These are phyloP conservation scores for Panulirus ornatus DNA, from an alignment of 1,140 invertebrate genomes.

Conservation along the genomic window DNA sequence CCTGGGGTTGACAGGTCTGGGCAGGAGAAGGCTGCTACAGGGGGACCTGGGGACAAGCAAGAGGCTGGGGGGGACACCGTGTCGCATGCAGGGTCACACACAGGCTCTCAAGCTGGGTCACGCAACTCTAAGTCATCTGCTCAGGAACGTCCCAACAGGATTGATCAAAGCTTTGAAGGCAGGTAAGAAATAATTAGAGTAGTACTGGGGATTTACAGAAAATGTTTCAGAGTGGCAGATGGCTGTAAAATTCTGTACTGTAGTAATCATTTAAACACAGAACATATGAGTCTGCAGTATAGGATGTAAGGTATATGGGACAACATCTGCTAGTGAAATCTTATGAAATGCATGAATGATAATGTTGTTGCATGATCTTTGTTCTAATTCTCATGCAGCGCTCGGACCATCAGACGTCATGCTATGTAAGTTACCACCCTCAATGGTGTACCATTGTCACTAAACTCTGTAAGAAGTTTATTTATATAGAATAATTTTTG, in stretches of 20 bases:
- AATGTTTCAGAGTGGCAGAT: background rate
- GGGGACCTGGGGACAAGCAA: conserved; percentile 52
- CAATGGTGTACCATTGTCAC: too few species aligned
- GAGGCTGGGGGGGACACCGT: conserved; percentile 59
- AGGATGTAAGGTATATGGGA: background rate
- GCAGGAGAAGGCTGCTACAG: conserved; percentile 52
- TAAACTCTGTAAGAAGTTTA: too few species aligned
- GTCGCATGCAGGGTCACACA: conserved; percentile 63
- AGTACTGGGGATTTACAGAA: conserved; percentile 1
- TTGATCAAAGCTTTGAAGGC: conserved; percentile 63
- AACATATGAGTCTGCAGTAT: background rate
- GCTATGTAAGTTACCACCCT: conserved; percentile 53
- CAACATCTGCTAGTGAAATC: background rate
- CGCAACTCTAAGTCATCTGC: conserved; percentile 72
- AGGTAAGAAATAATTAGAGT: conserved; percentile 59
- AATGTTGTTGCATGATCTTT: conserved; percentile 59
- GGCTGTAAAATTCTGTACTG: background rate
- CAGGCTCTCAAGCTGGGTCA: conserved; percentile 58
- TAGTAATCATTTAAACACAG: background rate
- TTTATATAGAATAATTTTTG: too few species aligned
- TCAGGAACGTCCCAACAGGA: conserved; percentile 69
- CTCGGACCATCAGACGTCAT: conserved; percentile 57
- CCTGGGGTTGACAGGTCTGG: conserved; percentile 67
- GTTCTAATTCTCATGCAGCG: conserved; percentile 63
- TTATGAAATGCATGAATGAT: conserved; percentile 27